Evolutionary conservation across 2,113 vertebrate genomes (phyloP), one percentile per base, ranked within the genome.

Genomic region (Prunella himalayana): DNA sequence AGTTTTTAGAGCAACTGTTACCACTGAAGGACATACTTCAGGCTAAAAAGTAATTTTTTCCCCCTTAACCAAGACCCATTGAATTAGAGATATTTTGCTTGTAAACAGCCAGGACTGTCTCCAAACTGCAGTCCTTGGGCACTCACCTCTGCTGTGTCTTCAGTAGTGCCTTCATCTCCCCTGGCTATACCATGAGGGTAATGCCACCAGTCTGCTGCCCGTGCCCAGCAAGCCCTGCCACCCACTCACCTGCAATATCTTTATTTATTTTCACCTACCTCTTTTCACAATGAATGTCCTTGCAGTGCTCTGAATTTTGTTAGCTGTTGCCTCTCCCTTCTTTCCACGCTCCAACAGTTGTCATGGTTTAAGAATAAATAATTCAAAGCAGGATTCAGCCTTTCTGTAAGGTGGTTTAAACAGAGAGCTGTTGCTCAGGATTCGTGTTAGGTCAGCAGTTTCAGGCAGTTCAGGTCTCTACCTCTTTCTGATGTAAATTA

Each of bases 141-240:
- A 15, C 42, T 39, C 53, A 30, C 53, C 50, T 64, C 57, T 81
- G 33, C 64, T 57, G 42, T 9, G 4, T 44, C 10, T 82, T 82
- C 59, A 89, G 88, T n/a, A 56, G 91, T 94, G 95, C 93, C 93
- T 95, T 95, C 82, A 81, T 65, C 72, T 86, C 82, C 60, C 57
- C 73, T 35, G 77, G 41, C 7, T 6, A 0, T 4, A 13, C 33
- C 4, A 1, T 7, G 15, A 75, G 41, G 49, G 27, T 27, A 22
- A 42, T 4, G 11, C n/a, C 56, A 49, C 70, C 15, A 2, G 24
- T 44, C 19, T 44, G 70, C 81, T 86, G 30, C 39, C 64, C 1
- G 2, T 51, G 69, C 63, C 42, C 57, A 56, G 56, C n/a, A 14
- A 68, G 31, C 51, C 50, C 65, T 49, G 35, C 57, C 51, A 8